Evolutionary conservation across 2,113 vertebrate genomes (phyloP), one percentile per base, ranked within the genome.

Genomic region (Cyprinodon tularosa): DNA sequence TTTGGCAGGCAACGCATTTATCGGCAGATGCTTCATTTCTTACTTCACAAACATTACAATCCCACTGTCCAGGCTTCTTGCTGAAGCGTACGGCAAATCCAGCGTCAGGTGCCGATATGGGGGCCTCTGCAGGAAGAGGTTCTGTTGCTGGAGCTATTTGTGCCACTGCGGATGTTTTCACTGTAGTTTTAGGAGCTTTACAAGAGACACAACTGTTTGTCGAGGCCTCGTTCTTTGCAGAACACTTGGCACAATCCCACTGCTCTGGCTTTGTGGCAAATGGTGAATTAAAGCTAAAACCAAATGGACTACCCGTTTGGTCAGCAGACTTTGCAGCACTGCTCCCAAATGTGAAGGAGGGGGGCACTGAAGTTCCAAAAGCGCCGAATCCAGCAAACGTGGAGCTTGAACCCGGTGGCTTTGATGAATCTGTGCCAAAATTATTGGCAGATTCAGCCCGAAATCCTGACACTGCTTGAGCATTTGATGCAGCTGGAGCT

Each of bases 171-270:
- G 71, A 1, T 29, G 75, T 68, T 89, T 80, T 82, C 42, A 15
- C 13, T 36, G 74, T 76, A 2, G 70, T 38, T 84, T 91, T 88
- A 37, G 45, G 66, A 39, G 74, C 67, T 71, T 91, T 90, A 88
- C 97, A 97, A 0, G 94, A 82, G 37, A 91, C 76, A 90, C 97
- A 97, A 20, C 72, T 91, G 78, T 93, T 93, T 61, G 78, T 81
- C 66, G 88, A 83, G 12, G 86, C 76, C 63, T 93, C 88, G 72
- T 98, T 98, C 78, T 44, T 92, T 48, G 89, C 86, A 12, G 74
- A 90, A 76, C 96, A 97, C 0, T 67, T 81, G 38, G 81, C 88
- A 91, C 96, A 97, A 17, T 93, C 69, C 96, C 96, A 97, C 47
- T 83, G 89, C 0, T 83, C 94, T 13, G 92, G 84, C 89, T 96